Evolutionary conservation across 2,888 invertebrate genomes (phyloP), one percentile per base, ranked within the genome.

Genomic region (Drosophila helvetica): DNA sequence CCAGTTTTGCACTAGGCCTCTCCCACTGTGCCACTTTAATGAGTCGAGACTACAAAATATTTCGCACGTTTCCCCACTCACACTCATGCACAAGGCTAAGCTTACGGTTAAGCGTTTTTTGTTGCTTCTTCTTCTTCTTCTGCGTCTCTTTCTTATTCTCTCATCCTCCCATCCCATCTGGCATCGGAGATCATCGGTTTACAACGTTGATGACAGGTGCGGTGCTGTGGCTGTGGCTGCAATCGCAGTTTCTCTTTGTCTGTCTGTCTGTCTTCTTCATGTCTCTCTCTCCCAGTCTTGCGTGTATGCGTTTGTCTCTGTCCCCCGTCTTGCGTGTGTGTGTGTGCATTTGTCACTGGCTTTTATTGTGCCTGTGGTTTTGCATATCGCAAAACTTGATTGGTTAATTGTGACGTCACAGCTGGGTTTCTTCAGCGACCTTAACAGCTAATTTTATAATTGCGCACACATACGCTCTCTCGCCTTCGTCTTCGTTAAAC

Each of bases 41-140:
- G 83, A 85, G 48, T 82, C 74, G 82, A 79, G 77, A 46, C 60
- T 5, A 15, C 48, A 42, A 54, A n/a, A 86, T 74, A 83, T 78
- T 86, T 86, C 77, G 82, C 87, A 86, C 87, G 82, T 84, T 86
- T 75, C 50, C 22, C 50, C 8, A 38, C 38, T 38, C 38, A n/a
- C 38, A 38, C 38, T 38, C 15, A 38, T n/a, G n/a, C 38, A 38
- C 38, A 38, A 15, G 45, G 54, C 58, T 63, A 67, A 47, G 67
- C 64, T 66, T 80, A 86, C 80, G 83, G 80, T 86, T 80, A 71
- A 51, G 43, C 54, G 63, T 45, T 74, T 78, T 75, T 74, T 75
- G 30, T 38, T 45, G 45, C 51, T 60, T 62, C 47, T 50, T 70
- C 42, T 60, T 62, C 47, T 50, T 70, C 42, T 59, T 70, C 61